Evolutionary conservation across 2,113 vertebrate genomes (phyloP).

Genomic region (Dasyprocta punctata): DNA sequence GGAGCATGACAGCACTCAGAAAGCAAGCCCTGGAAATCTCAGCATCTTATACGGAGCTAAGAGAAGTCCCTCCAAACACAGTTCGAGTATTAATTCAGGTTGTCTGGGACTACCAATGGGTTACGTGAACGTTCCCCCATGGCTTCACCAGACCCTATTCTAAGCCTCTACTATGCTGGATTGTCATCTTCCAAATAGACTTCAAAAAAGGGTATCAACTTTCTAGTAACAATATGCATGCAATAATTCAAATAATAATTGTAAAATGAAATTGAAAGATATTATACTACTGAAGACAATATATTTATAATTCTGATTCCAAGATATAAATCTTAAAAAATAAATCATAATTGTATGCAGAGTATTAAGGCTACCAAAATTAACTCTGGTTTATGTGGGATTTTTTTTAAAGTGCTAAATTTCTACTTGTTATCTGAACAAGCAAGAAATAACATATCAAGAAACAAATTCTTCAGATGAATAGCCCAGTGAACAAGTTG

Average conservation of each 20-base stretch:
- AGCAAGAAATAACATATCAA: constrained; percentile 56
- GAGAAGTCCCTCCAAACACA: constrained; percentile 9
- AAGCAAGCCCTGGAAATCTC: background rate
- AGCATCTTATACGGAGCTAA: background rate
- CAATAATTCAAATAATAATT: constrained; percentile 49
- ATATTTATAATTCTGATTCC: constrained; percentile 33
- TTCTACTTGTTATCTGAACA: constrained; percentile 37
- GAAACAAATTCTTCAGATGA: constrained; percentile 68
- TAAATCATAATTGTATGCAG: background rate
- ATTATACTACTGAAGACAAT: constrained; percentile 47
- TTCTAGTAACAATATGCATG: constrained; percentile 13
- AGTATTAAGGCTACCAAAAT: constrained; percentile 37
- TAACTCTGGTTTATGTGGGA: constrained; percentile 8
- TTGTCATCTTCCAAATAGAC: background rate
- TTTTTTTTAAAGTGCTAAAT: constrained; percentile 49
- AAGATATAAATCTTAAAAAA: constrained; percentile 54
- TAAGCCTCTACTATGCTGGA: constrained; percentile 44
- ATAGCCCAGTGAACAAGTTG: constrained; percentile 81
- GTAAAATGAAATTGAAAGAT: constrained; percentile 51
- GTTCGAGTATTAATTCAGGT: constrained; percentile 41
- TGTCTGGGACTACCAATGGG: background rate
- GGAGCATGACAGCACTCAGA: background rate
- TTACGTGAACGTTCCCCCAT: background rate
- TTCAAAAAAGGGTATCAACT: constrained; percentile 47
- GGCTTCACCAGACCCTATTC: constrained; percentile 22